phyloP scores from a whole-genome alignment of 2,797 vertebrate species.

The Chloroceryle inda region DNA sequence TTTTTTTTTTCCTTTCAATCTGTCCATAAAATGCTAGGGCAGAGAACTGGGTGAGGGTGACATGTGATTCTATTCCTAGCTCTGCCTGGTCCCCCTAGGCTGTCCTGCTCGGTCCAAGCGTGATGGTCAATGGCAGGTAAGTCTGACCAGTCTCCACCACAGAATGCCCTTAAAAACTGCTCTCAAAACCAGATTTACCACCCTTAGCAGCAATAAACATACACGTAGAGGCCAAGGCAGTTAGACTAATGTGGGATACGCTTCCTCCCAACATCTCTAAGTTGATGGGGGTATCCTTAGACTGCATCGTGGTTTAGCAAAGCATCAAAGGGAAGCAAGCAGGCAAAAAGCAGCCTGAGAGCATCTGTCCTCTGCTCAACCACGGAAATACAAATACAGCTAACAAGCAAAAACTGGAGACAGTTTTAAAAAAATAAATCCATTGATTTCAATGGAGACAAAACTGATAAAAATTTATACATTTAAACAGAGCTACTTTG shows the following conservation, averaged over 20 bases:
- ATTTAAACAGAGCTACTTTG: not conserved
- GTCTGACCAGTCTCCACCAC: not conserved
- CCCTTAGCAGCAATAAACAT: not conserved
- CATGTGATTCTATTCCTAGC: not conserved
- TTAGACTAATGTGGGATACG: too few relatives aligned
- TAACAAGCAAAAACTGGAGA: not conserved
- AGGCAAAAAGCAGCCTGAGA: not conserved
- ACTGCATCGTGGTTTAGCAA: not conserved
- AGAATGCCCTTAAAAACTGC: not conserved
- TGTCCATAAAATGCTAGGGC: not conserved
- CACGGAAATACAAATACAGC: not conserved
- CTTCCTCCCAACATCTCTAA: not conserved
- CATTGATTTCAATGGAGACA: not conserved
- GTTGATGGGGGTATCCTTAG: accelerated
- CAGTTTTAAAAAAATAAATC: not conserved
- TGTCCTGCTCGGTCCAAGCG: not conserved
- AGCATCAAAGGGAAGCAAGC: not conserved
- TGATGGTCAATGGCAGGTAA: accelerated
- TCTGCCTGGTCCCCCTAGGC: not conserved
- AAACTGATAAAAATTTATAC: not conserved
- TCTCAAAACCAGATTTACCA: not conserved
- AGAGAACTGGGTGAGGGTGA: not conserved
- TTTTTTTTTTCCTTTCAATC: not conserved
- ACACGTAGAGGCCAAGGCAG: not conserved
- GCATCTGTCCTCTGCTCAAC: not conserved